Evolutionary conservation across 1,140 invertebrate genomes (phyloP).

Genomic region (Plectrocnemia conspersa): DNA sequence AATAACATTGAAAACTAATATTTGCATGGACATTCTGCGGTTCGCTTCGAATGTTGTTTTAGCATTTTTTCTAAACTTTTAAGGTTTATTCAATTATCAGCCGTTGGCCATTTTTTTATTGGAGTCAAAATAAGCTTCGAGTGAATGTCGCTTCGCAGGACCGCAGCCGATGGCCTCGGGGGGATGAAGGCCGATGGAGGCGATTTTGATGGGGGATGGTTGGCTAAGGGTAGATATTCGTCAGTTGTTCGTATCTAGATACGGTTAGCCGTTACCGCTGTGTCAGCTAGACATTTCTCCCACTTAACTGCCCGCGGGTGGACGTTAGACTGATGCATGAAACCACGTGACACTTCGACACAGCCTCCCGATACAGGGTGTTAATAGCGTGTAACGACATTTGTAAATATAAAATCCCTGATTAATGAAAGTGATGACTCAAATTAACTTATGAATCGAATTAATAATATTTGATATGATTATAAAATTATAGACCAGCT

Average conservation of each 20-base stretch:
- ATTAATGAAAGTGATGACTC: not conserved
- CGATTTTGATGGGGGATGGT: slow-evolving; percentile 10
- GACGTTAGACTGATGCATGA: slow-evolving; percentile 30
- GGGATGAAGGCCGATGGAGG: slow-evolving; percentile 9
- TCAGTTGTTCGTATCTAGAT: slow-evolving; percentile 24
- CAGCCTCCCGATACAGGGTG: not conserved
- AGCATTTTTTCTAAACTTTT: slow-evolving; percentile 8
- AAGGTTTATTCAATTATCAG: slow-evolving; percentile 16
- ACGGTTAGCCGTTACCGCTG: slow-evolving; percentile 22
- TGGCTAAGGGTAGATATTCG: slow-evolving; percentile 24
- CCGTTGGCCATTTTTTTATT: slow-evolving; percentile 20
- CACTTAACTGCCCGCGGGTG: slow-evolving; percentile 29
- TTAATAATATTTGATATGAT: no score
- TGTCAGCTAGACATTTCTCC: slow-evolving; percentile 30
- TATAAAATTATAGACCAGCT: no score
- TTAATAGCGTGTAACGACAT: not conserved
- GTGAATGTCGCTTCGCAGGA: not conserved
- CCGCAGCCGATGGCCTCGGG: slow-evolving; percentile 1
- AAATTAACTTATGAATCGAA: not conserved
- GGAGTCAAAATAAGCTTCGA: not conserved
- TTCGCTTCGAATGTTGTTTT: no score
- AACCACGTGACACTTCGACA: slow-evolving; percentile 24
- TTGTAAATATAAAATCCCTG: not conserved
- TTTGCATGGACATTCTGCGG: no score
- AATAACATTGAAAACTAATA: no score